Evolutionary conservation across 1,140 invertebrate genomes (phyloP).

Genomic region (Antheraea pernyi): DNA sequence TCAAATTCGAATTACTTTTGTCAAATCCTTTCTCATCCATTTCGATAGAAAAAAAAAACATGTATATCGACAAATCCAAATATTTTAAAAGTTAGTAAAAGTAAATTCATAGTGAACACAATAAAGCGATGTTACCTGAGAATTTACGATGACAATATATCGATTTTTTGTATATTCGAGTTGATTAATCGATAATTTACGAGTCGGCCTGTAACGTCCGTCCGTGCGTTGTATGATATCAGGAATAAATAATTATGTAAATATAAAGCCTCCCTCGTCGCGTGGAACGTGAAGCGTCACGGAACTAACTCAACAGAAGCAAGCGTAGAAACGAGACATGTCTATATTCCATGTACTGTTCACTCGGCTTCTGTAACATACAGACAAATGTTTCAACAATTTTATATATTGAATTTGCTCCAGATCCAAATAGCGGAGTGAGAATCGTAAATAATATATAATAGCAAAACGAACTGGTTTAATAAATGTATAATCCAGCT

Average conservation of each 20-base stretch:
- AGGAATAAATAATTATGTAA: neutral
- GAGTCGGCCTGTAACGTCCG: neutral
- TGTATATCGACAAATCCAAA: no score
- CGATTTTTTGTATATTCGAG: no score
- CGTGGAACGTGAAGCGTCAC: neutral
- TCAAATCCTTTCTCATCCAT: no score
- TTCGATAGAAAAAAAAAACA: no score
- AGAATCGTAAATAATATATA: no score
- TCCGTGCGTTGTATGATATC: neutral
- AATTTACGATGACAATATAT: no score
- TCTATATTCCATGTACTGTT: conserved; percentile 56
- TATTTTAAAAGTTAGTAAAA: no score
- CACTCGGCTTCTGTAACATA: conserved; percentile 43
- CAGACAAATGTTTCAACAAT: neutral
- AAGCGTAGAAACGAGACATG: conserved; percentile 64
- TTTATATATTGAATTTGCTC: neutral
- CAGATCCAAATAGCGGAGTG: neutral
- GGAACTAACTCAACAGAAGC: conserved; percentile 51
- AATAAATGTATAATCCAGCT: no score
- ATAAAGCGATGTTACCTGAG: no score
- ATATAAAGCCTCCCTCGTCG: neutral
- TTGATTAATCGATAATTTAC: neutral
- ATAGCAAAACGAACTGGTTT: no score
- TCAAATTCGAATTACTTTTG: neutral
- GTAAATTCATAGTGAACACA: no score